These are phyloP conservation scores for Gulo gulo DNA, from an alignment of 2,113 vertebrate species.

Conservation along the genomic window DNA sequence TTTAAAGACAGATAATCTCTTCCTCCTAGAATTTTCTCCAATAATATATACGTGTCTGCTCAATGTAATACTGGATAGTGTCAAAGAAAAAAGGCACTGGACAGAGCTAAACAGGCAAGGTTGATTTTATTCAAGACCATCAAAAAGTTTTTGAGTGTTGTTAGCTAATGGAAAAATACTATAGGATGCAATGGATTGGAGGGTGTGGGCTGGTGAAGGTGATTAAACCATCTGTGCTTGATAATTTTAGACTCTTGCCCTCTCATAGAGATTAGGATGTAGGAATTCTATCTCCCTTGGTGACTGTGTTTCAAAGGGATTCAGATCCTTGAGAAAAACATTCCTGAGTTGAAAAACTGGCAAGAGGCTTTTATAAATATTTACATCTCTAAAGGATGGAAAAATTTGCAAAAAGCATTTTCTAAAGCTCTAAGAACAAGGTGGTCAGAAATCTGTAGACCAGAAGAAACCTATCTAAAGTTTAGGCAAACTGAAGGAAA, in stretches of 20 bases:
- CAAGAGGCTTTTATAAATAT: not conserved
- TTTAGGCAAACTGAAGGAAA: not conserved
- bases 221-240: not conserved
- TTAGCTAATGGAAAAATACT: not conserved
- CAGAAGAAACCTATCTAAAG: not conserved
- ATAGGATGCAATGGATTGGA: not conserved
- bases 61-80: not conserved
- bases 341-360: not conserved
- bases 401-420: not conserved
- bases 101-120: not conserved
- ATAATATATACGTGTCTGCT: not conserved
- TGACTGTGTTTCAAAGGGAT: not conserved
- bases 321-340: not conserved
- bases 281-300: not conserved
- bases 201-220: rapidly evolving
- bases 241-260: not conserved
- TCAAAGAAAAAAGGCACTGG: not conserved
- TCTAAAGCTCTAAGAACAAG: not conserved
- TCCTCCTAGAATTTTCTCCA: not conserved
- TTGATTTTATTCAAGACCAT: not conserved
- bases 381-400: not conserved
- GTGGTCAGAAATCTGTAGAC: not conserved
- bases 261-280: not conserved
- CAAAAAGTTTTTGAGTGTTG: not conserved
- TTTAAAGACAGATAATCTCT: not conserved